Evolutionary conservation across 1,140 invertebrate genomes (phyloP).

Genomic region (Gryon sp.): DNA sequence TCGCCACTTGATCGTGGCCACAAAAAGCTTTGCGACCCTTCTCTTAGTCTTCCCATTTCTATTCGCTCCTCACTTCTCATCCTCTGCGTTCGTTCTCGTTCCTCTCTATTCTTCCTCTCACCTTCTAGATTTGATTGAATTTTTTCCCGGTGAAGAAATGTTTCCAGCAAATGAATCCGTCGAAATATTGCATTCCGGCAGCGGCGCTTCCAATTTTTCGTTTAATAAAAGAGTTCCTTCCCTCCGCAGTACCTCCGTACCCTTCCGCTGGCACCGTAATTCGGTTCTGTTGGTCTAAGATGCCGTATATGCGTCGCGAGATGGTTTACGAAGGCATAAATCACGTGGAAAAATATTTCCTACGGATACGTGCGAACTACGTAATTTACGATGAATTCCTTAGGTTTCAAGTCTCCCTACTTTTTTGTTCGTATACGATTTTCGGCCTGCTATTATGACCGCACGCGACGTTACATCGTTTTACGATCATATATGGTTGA

Average conservation of each 20-base stretch:
- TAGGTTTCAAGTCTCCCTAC: slow-evolving; percentile 28
- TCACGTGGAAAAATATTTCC: slow-evolving; percentile 64
- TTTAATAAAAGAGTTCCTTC: slow-evolving; percentile 77
- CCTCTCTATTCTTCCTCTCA: slow-evolving; percentile 69
- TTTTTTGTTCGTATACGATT: slow-evolving; percentile 25
- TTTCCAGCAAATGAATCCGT: slow-evolving; percentile 80
- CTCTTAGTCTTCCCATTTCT: slow-evolving; percentile 53
- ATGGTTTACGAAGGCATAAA: slow-evolving; percentile 65
- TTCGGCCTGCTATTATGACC: slow-evolving; percentile 34
- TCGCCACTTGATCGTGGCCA: slow-evolving; percentile 36
- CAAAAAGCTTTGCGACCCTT: slow-evolving; percentile 42
- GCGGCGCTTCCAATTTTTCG: slow-evolving; percentile 76
- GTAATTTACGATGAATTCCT: slow-evolving; percentile 60
- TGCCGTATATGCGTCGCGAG: slow-evolving; percentile 61
- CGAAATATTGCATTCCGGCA: slow-evolving; percentile 80
- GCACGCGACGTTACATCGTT: slow-evolving; percentile 33
- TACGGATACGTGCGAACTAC: slow-evolving; percentile 58
- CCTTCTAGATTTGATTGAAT: slow-evolving; percentile 79
- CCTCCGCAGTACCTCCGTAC: slow-evolving; percentile 64
- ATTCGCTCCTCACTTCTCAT: slow-evolving; percentile 55
- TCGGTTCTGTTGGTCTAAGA: slow-evolving; percentile 63
- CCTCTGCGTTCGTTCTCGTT: slow-evolving; percentile 38
- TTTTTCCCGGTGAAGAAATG: slow-evolving; percentile 79
- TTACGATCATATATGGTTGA: no score
- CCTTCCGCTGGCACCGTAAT: slow-evolving; percentile 53